Evolutionary conservation across 2,113 vertebrate genomes (phyloP), one percentile per base, ranked within the genome.

Genomic region (Notarius quadriscutis): DNA sequence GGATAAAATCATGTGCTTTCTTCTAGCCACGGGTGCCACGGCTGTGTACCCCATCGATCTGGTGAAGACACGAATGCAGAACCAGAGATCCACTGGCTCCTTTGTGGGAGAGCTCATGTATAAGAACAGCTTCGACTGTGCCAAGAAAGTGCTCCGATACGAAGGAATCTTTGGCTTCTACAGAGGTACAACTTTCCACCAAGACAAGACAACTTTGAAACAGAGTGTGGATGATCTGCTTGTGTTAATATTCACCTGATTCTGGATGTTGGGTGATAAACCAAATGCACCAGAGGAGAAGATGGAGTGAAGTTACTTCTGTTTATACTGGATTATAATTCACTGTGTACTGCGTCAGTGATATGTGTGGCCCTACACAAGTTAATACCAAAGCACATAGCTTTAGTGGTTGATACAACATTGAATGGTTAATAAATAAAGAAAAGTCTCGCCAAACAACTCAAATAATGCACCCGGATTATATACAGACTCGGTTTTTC

Each of bases 51-150:
- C 98, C 84, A 98, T 99, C 83, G 98, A 99, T 91, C 95, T 99
- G 94, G 97, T 99, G 93, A 99, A 99, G 95, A 99, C 98, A 2
- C 97, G 97, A 8, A 99, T 99, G 97, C 98, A 99, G 92, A 99
- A 99, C 93, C 97, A 99, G 89, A 97, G 97, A 74, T 96, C 97
- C 91, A 96, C 94, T 0, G 96, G 97, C 80, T 97, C 97, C 84
- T 97, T 99, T 0, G 95, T 99, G 12, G 98, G 97, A 81, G 97
- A 99, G 89, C 85, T 98, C 93, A 97, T 99, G 97, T 98, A 99
- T 90, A 99, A 99, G 93, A 99, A 95, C 95, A 99, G 98, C 92
- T 99, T 98, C 60, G 97, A 99, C 93, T 99, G 98, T 87, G 97
- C 97, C 74, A 99, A 98, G 95, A 98, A 98, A 89, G 97, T 99